Percentiles rank a stretch among this genome's conserved stretches.
phyloP scores from a whole-genome alignment of 2,888 invertebrate species.

The Nomada flava region DNA sequence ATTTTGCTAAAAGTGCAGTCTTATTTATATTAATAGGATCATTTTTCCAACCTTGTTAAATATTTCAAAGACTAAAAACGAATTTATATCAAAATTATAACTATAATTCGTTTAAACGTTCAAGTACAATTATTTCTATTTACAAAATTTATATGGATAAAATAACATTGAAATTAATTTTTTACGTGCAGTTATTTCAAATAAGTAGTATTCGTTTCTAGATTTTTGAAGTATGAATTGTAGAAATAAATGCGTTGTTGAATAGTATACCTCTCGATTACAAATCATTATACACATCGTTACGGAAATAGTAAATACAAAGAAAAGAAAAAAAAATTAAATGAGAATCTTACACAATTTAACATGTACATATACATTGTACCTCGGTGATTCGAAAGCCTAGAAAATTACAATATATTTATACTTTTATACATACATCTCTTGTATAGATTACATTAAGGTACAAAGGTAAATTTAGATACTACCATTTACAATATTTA shows the following conservation, averaged over 20 bases:
- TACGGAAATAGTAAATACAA: not conserved
- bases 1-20: slow-evolving; percentile 54
- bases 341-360: slow-evolving; percentile 29
- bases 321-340: slow-evolving; percentile 15
- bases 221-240: slow-evolving; percentile 19
- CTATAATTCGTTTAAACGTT: slow-evolving; percentile 1
- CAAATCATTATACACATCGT: slow-evolving; percentile 11
- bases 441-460: slow-evolving; percentile 16
- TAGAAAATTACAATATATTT: slow-evolving; percentile 35
- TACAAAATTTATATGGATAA: slow-evolving; percentile 36
- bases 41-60: slow-evolving; percentile 31
- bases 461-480: slow-evolving; percentile 38
- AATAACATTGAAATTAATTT: not conserved
- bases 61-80: slow-evolving; percentile 36
- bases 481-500: slow-evolving; percentile 21
- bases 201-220: slow-evolving; percentile 4
- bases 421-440: slow-evolving; percentile 34
- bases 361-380: slow-evolving; percentile 9
- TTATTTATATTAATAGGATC: slow-evolving; percentile 57
- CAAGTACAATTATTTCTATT: slow-evolving; percentile 31
- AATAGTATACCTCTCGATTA: slow-evolving; percentile 24
- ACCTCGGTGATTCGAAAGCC: slow-evolving; percentile 21
- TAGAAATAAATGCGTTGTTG: slow-evolving; percentile 52
- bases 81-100: slow-evolving; percentile 37
- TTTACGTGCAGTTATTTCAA: not conserved